Conservation (phyloP, 2,113 vertebrate genomes). For the Serilophus lunatus region DNA sequence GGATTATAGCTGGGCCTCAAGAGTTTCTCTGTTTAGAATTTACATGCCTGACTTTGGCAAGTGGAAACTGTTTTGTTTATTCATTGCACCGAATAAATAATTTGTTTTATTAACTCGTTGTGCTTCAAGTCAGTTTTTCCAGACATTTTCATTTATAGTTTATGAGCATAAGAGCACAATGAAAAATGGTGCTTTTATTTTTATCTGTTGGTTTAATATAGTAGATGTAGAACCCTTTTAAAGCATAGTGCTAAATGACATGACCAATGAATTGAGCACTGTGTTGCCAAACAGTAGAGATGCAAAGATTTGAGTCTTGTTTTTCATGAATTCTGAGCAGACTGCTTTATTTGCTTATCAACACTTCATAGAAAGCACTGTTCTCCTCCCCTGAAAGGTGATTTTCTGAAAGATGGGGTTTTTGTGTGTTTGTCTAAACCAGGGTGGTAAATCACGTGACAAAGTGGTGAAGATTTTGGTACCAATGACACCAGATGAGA, state of each 20-base stretch:
- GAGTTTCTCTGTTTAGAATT: background rate
- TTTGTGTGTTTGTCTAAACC: slow-evolving; percentile 15
- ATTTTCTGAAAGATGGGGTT: background rate
- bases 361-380: background rate
- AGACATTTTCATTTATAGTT: background rate
- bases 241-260: background rate
- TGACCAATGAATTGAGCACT: background rate
- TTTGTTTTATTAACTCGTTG: background rate
- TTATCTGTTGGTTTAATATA: too few species aligned
- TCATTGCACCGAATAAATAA: slow-evolving; percentile 1
- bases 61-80: background rate
- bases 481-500: slow-evolving; percentile 77
- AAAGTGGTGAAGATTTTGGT: slow-evolving; percentile 86
- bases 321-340: background rate
- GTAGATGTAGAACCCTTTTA: background rate
- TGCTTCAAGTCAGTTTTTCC: background rate
- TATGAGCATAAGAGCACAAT: background rate
- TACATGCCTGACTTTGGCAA: background rate
- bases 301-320: background rate
- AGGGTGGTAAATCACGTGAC: slow-evolving; percentile 91
- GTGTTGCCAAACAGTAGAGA: background rate
- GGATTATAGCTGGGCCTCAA: background rate
- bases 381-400: background rate
- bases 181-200: background rate
- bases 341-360: background rate